Evolutionary conservation across 30 jellyfish, hydroid and myxozoan species (phyloP).

Genomic region (Pseudorhiza aurosa): DNA sequence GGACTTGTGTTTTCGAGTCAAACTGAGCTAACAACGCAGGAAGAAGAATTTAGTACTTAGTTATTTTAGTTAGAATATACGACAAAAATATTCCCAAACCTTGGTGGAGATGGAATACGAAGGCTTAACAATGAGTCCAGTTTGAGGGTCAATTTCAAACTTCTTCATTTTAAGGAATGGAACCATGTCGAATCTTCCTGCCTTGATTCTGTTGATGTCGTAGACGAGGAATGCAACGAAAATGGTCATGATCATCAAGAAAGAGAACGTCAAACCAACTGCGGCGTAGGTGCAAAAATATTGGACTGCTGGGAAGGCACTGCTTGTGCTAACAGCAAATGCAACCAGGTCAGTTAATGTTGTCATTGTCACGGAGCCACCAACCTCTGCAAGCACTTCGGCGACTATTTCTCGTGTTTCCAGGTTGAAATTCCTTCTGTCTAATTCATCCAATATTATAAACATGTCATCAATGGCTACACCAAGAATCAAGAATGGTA

Average conservation of each 20-base stretch:
- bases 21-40: too few relatives aligned
- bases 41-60: neutral
- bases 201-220: slow-evolving; percentile 57
- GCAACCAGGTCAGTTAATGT: slow-evolving; percentile 82
- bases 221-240: slow-evolving; percentile 56
- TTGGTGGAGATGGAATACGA: neutral
- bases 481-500: slow-evolving; percentile 55
- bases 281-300: slow-evolving; percentile 80
- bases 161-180: slow-evolving; percentile 21
- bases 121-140: slow-evolving; percentile 2
- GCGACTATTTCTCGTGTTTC: slow-evolving; percentile 42
- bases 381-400: slow-evolving; percentile 12
- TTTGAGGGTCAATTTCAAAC: neutral
- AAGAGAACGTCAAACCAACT: slow-evolving; percentile 39
- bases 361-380: slow-evolving; percentile 81
- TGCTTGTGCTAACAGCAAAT: slow-evolving; percentile 68
- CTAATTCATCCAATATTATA: slow-evolving; percentile 48
- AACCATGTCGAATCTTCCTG: slow-evolving; percentile 52
- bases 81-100: neutral
- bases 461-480: slow-evolving; percentile 64
- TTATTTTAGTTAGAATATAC: too few relatives aligned
- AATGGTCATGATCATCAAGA: slow-evolving; percentile 52
- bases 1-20: too few relatives aligned
- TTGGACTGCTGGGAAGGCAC: slow-evolving; percentile 74
- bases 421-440: slow-evolving; percentile 25